These are phyloP conservation scores for Hydrocynus forskahlii DNA, from an alignment of 2,797 vertebrate genomes.

Conservation along the genomic window DNA sequence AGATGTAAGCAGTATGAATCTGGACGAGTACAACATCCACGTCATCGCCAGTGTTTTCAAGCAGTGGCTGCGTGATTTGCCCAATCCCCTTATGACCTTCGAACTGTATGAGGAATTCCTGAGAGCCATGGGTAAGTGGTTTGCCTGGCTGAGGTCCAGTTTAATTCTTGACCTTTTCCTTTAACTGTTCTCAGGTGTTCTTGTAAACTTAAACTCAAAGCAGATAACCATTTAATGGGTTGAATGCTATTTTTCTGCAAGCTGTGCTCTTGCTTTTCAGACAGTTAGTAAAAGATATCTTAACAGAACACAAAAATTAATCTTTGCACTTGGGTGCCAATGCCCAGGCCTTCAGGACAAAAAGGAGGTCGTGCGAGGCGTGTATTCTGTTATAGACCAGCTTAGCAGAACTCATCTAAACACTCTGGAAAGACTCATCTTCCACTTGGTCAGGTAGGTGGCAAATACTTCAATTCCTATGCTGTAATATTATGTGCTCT, in stretches of 20 bases:
- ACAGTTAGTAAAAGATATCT: background rate
- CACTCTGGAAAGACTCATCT: slow-evolving; percentile 95
- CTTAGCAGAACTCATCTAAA: slow-evolving; percentile 94
- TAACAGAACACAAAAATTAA: too few relatives aligned
- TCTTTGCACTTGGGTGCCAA: background rate
- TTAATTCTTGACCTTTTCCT: background rate
- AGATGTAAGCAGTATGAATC: slow-evolving; percentile 92
- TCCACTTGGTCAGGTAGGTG: slow-evolving; percentile 94
- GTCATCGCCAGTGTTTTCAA: slow-evolving; percentile 98
- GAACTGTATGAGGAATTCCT: slow-evolving; percentile 98
- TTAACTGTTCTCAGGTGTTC: background rate
- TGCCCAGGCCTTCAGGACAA: slow-evolving; percentile 87
- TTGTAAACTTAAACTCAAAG: background rate
- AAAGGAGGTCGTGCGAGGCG: slow-evolving; percentile 89
- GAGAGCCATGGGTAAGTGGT: slow-evolving; percentile 89
- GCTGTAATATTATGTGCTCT: background rate
- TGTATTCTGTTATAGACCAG: slow-evolving; percentile 96
- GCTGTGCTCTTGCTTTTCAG: background rate
- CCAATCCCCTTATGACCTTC: slow-evolving; percentile 97
- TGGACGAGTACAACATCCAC: slow-evolving; percentile 98
- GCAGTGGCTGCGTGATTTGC: slow-evolving; percentile 97
- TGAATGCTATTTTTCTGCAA: too few relatives aligned
- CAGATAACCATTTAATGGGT: too few relatives aligned
- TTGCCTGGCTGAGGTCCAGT: background rate
- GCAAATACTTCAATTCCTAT: background rate